Evolutionary conservation across 2,797 vertebrate species (phyloP).

Genomic region (Squalus acanthias): DNA sequence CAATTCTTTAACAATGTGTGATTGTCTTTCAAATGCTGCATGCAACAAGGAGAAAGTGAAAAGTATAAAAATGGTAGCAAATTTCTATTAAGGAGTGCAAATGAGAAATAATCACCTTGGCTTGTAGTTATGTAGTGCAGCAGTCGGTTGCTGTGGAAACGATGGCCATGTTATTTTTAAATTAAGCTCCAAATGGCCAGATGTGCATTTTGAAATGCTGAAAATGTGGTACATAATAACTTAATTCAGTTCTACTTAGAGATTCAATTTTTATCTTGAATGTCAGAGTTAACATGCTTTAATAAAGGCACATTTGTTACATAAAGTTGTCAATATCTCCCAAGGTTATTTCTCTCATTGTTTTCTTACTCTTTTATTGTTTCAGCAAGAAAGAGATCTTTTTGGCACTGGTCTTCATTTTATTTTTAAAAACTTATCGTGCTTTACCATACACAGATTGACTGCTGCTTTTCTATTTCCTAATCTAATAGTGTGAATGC

Average conservation of each 20-base stretch:
- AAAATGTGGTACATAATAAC: background rate
- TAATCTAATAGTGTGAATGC: background rate
- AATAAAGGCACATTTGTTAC: background rate
- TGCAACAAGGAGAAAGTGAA: background rate
- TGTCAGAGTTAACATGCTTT: background rate
- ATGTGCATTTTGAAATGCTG: background rate
- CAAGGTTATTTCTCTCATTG: background rate
- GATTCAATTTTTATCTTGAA: background rate
- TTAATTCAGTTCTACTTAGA: background rate
- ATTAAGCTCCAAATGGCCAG: background rate
- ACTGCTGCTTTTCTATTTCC: background rate
- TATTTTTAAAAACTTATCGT: background rate
- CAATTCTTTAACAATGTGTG: background rate
- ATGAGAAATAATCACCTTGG: background rate
- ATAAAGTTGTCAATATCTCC: background rate
- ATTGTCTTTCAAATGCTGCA: background rate
- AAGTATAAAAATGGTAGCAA: background rate
- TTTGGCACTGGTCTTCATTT: background rate
- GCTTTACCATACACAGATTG: background rate
- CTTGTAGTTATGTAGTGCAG: background rate
- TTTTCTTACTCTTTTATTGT: background rate
- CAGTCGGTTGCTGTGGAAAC: background rate
- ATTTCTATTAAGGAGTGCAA: background rate
- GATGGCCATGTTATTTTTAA: background rate
- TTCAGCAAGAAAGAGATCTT: background rate